Conservation (phyloP, 2,113 vertebrate species). For the Pseudopodoces humilis region DNA sequence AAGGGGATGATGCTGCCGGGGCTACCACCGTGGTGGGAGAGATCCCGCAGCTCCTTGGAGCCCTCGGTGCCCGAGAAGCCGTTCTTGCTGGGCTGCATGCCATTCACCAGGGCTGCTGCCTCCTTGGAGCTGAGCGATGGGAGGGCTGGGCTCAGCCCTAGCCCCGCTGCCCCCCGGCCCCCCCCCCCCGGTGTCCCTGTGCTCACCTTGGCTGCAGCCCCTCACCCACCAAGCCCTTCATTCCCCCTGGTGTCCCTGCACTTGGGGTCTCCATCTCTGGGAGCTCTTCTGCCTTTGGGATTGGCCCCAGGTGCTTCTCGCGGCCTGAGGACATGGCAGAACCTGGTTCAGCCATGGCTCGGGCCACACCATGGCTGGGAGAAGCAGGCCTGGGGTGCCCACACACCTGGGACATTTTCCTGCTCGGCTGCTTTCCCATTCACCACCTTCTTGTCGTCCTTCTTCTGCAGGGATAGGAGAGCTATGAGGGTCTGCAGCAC, state of each 20-base stretch:
- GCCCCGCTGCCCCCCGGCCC: accelerated
- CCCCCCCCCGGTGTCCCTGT: accelerated
- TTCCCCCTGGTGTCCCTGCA: background rate
- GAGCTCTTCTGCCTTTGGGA: constrained; percentile 42
- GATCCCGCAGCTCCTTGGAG: constrained; percentile 76
- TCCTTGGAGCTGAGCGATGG: constrained; percentile 72
- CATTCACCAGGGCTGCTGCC: constrained; percentile 77
- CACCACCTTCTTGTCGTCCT: constrained; percentile 70
- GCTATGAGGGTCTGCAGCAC: background rate
- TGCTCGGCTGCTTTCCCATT: constrained; percentile 77
- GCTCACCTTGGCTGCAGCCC: constrained; percentile 69
- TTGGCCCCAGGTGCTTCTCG: constrained; percentile 30
- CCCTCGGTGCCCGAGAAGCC: constrained; percentile 82
- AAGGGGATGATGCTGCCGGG: constrained; percentile 85
- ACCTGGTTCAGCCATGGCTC: accelerated
- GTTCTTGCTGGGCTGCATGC: constrained; percentile 83
- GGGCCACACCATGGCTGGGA: constrained; percentile 8
- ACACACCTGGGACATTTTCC: constrained; percentile 69
- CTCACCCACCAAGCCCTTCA: constrained; percentile 1
- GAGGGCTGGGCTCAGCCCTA: background rate
- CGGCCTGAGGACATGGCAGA: background rate
- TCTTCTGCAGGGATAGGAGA: constrained; percentile 76
- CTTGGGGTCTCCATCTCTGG: constrained; percentile 22
- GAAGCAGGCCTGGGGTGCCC: background rate
- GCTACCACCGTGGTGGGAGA: constrained; percentile 76